phyloP scores from a whole-genome alignment of 2,888 invertebrate species.

The Molanna angustata region DNA sequence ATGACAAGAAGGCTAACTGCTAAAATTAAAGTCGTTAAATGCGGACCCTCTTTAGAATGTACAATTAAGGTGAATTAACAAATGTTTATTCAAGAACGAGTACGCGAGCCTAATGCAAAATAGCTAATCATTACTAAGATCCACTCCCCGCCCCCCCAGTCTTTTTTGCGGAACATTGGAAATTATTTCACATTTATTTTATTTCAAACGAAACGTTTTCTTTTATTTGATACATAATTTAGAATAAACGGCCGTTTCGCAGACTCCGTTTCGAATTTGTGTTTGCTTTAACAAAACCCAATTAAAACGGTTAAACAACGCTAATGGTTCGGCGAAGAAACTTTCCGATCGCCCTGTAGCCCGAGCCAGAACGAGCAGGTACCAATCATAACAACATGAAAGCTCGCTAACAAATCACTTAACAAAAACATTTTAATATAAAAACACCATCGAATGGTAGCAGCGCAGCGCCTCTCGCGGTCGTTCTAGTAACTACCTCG shows the following conservation, averaged over 20 bases:
- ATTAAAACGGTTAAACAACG: conserved; percentile 10
- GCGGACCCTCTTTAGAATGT: conserved; percentile 28
- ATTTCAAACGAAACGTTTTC: conserved; percentile 7
- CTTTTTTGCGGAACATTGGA: conserved; percentile 6
- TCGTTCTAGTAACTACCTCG: too few species aligned
- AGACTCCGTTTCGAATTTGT: conserved; percentile 12
- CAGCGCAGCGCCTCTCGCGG: conserved; percentile 25
- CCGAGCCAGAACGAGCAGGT: conserved; percentile 6
- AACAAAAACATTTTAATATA: conserved; percentile 32
- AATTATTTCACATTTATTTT: conserved; percentile 3
- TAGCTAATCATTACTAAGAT: conserved; percentile 19
- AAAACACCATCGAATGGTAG: conserved; percentile 25
- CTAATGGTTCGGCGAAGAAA: background rate
- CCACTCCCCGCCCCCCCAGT: background rate
- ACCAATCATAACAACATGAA: conserved; percentile 29
- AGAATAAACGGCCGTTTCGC: conserved; percentile 15
- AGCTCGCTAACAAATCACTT: conserved; percentile 33
- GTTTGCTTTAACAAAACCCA: conserved; percentile 17
- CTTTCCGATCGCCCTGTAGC: conserved; percentile 6
- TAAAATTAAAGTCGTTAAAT: conserved; percentile 33
- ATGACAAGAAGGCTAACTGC: conserved; percentile 30
- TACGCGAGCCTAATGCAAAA: conserved; percentile 23
- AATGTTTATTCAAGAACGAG: conserved; percentile 32
- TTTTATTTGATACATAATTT: conserved; percentile 13
- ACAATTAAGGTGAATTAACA: conserved; percentile 33